Base-by-base conservation (phyloP, 30 jellyfish, hydroid and myxozoan species). In the Aurelia sp. region DNA sequence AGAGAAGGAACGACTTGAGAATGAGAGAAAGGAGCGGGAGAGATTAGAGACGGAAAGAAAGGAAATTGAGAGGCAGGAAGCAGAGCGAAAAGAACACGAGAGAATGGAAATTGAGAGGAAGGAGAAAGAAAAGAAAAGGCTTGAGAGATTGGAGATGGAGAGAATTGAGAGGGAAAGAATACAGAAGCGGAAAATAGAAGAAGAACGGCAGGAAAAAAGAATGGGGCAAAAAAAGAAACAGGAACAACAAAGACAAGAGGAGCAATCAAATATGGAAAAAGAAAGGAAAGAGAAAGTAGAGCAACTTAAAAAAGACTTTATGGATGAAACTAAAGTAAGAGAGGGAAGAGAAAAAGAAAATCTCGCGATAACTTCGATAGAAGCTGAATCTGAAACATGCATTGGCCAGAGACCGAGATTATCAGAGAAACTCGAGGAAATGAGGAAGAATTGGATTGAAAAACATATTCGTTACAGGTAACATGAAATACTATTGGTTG, bases 391-490 rank as follows among this genome's bases (percentile, higher is more conserved):
- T 44, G 55, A 13, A 9, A 10, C 55, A 44, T 5, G 16, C 8
- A 44, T 9, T 7, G 15, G 3, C 13, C 13, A 44, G 55, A 12
- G 16, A 44, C 55, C 55, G 0, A 9, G 15, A 13, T 44, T 84
- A 3, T 23, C 93, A n/a, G 78, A 61, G 23, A 73, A 60, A 5
- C 68, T 35, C 33, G 87, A 72, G 31, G 66, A 71, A 30, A 84
- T 59, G 82, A 84, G 86, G 57, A 44, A 72, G 23, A 65, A 72
- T 30, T 84, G 93, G 93, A 20, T 47, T 68, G 23, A 62, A 20
- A 20, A 35, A 8, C 90, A 81, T 53, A 15, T 57, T 2, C 58
- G 55, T 0, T 81, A 23, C 83, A 81, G 84, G 89, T 79, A 48
- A 18, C 37, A 21, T 66, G 20, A 17, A 17, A 13, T 66, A n/a